Base-by-base conservation (phyloP, 2,797 vertebrate genomes). In the Rhinoraja longicauda region DNA sequence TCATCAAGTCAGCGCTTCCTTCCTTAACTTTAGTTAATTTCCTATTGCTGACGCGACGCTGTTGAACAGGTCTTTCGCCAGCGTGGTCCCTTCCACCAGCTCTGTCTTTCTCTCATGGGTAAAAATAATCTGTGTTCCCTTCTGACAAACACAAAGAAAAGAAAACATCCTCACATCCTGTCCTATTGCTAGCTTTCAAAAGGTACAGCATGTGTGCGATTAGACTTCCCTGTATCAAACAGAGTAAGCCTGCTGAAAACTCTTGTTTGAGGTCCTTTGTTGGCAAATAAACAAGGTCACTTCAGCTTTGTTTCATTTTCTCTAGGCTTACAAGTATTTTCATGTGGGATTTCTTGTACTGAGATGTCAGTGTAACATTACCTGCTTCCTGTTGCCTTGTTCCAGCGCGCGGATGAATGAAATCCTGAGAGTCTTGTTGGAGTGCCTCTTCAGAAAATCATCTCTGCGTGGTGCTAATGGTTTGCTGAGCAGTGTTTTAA, bases 131-230 rank as follows among this genome's bases (percentile, higher is more conserved):
- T 64, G 53, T 90, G 36, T 90, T 93, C 93, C 84, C 91, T 93
- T 93, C 95, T 95, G 94, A 93, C 67, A 93, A 94, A 94, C 93
- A 96, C 95, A 96, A 95, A 96, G 95, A 95, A 96, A 96, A 96
- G 95, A 96, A 97, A 97, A 96, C 95, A 96, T 95, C 94, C 95
- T 94, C 9, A 82, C 94, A 95, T 96, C 95, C 96, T 96, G 96
- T 94, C 94, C 93, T 94, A 94, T 93, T 94, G 94, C 94, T 95
- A 94, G 93, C 93, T 95, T 95, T 95, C 94, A 95, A 95, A 95
- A 96, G 96, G 95, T 95, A 96, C 95, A 93, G 93, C 77, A 45
- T 67, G 93, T 91, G 91, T 93, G 70, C 93, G 64, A 95, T 95
- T 95, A 95, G 95, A 96, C 96, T 96, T 95, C 95, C 95, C 93